Percentiles rank a stretch among this genome's conserved stretches.
These are phyloP conservation scores for Nothura maculosa DNA, from an alignment of 2,797 vertebrate genomes.

Conservation along the genomic window DNA sequence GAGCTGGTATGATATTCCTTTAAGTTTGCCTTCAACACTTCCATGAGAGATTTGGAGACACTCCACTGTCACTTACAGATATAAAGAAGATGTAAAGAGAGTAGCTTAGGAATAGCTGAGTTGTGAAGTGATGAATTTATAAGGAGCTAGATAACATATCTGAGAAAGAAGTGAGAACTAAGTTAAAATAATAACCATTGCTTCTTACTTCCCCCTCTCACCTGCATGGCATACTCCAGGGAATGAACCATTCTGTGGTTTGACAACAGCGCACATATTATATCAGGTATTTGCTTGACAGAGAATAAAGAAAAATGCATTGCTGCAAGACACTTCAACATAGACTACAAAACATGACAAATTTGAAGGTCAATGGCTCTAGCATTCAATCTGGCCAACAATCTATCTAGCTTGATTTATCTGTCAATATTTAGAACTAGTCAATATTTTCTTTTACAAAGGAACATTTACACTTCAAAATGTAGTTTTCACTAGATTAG, in stretches of 20 bases:
- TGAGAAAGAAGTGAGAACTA: not conserved
- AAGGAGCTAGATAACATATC: conserved; percentile 3
- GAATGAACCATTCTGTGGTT: conserved; percentile 2
- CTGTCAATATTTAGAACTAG: conserved; percentile 14
- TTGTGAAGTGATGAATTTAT: conserved; percentile 5
- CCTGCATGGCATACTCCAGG: not conserved
- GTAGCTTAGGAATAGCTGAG: conserved; percentile 3
- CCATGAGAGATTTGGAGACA: not conserved
- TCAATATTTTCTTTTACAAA: conserved; percentile 16
- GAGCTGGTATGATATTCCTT: not conserved
- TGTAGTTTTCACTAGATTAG: not conserved
- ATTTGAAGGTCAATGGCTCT: conserved; percentile 42
- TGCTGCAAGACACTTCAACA: not conserved
- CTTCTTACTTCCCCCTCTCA: not conserved
- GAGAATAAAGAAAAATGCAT: not conserved
- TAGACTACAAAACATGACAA: not conserved
- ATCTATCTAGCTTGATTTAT: conserved; percentile 4
- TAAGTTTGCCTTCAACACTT: not conserved
- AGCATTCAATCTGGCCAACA: conserved; percentile 4
- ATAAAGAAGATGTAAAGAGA: conserved; percentile 27
- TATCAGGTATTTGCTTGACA: not conserved
- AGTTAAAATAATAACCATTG: conserved; percentile 35
- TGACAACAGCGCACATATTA: not conserved
- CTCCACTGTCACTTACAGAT: not conserved
- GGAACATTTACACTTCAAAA: not conserved